Evolutionary conservation across 2,888 invertebrate species (phyloP).

Genomic region (Pollenia griseotomentosa): DNA sequence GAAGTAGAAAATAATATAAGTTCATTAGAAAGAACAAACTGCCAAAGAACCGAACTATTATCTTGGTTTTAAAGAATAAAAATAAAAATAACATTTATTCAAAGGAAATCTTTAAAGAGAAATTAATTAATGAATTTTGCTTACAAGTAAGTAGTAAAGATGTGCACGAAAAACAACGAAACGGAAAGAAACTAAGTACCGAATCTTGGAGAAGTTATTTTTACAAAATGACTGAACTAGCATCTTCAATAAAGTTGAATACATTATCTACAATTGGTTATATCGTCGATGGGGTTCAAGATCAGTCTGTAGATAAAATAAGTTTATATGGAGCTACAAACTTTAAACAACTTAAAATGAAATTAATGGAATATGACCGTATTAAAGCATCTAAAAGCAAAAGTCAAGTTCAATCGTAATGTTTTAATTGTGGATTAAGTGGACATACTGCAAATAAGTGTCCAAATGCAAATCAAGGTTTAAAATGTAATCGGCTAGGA

Average conservation of each 20-base stretch:
- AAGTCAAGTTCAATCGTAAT: not conserved
- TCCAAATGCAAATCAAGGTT: constrained; percentile 13
- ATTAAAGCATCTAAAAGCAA: not conserved
- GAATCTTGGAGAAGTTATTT: constrained; percentile 24
- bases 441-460: constrained; percentile 16
- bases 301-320: constrained; percentile 11
- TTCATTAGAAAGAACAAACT: not conserved
- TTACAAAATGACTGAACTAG: not conserved
- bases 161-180: not conserved
- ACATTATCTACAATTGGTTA: constrained; percentile 13
- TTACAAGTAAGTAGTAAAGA: constrained; percentile 7
- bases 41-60: not conserved
- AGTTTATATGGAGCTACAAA: constrained; percentile 3
- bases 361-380: constrained; percentile 7
- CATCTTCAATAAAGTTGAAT: not conserved
- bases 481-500: constrained; percentile 16
- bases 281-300: constrained; percentile 1
- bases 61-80: not conserved
- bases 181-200: constrained; percentile 2
- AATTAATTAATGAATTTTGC: not conserved
- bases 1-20: not conserved
- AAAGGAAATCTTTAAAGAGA: not conserved
- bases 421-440: constrained; percentile 6
- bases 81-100: constrained; percentile 2
- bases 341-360: constrained; percentile 8